Evolutionary conservation across 2,888 invertebrate genomes (phyloP).

Genomic region (Drosophila infuscata): DNA sequence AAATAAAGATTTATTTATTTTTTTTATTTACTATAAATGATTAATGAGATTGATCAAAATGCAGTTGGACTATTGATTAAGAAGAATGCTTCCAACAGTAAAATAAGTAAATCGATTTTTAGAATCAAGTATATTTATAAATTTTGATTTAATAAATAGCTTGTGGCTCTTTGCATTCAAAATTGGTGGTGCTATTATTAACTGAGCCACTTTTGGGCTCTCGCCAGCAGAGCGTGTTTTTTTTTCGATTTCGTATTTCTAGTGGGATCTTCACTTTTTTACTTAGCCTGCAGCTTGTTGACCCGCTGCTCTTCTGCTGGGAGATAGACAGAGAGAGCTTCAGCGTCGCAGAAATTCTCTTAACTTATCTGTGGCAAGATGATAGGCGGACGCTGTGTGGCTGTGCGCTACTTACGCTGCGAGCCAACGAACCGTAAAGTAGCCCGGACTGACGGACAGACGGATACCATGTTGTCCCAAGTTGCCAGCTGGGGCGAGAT

Average conservation of each 20-base stretch:
- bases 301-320: slow-evolving; percentile 39
- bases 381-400: slow-evolving; percentile 57
- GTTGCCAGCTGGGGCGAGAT: slow-evolving; percentile 46
- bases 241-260: slow-evolving; percentile 10
- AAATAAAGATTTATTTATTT: neutral
- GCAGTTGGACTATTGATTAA: neutral
- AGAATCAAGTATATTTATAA: neutral
- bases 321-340: slow-evolving; percentile 2
- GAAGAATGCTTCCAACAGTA: neutral
- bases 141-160: neutral
- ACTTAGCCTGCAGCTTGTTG: slow-evolving; percentile 45
- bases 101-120: neutral
- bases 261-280: slow-evolving; percentile 21
- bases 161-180: slow-evolving; percentile 10
- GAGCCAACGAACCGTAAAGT: slow-evolving; percentile 74
- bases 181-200: slow-evolving; percentile 56
- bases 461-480: slow-evolving; percentile 36
- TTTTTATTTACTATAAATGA: too few species aligned
- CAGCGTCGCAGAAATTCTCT: slow-evolving; percentile 37
- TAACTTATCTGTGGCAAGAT: slow-evolving; percentile 51
- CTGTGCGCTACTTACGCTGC: slow-evolving; percentile 55
- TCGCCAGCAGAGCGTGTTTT: neutral
- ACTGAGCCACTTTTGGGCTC: slow-evolving; percentile 46
- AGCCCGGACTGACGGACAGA: slow-evolving; percentile 38
- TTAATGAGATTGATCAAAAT: neutral